phyloP scores from a whole-genome alignment of 2,888 invertebrate genomes.

The Chirona hameri region DNA sequence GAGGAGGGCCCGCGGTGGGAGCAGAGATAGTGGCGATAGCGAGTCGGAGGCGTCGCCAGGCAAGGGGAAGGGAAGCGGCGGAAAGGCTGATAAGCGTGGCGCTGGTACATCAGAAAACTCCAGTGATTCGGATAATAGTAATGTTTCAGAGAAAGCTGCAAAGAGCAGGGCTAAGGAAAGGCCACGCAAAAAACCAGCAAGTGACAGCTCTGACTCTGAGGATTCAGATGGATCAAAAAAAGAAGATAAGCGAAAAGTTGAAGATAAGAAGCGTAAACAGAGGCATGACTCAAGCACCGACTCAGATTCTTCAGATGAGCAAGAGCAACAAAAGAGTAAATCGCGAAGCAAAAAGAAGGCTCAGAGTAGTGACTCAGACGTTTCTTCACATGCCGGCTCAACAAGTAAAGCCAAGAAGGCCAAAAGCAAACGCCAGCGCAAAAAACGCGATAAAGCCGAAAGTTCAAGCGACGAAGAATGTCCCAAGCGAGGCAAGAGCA shows the following conservation, averaged over 20 bases:
- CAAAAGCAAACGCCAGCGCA: slow-evolving; percentile 30
- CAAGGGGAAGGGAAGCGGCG: neutral
- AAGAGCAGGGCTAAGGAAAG: neutral
- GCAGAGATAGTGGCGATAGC: neutral
- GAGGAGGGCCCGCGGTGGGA: neutral
- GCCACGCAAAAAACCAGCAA: neutral
- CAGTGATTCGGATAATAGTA: neutral
- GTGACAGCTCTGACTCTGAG: neutral
- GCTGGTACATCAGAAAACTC: neutral
- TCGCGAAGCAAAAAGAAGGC: neutral
- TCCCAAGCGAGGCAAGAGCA: neutral
- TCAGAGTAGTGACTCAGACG: slow-evolving; percentile 37
- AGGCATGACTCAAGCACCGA: neutral
- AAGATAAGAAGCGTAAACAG: neutral
- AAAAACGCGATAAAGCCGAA: slow-evolving; percentile 25
- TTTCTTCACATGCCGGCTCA: neutral
- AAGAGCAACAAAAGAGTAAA: neutral
- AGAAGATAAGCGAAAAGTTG: neutral
- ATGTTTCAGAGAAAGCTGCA: neutral
- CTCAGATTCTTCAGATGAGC: neutral
- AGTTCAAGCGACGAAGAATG: neutral
- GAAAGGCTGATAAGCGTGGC: neutral
- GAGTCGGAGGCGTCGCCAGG: neutral
- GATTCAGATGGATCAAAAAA: neutral
- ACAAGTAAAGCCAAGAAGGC: slow-evolving; percentile 9